Base-by-base conservation (phyloP, 2,797 vertebrate species). In the Molothrus ater region DNA sequence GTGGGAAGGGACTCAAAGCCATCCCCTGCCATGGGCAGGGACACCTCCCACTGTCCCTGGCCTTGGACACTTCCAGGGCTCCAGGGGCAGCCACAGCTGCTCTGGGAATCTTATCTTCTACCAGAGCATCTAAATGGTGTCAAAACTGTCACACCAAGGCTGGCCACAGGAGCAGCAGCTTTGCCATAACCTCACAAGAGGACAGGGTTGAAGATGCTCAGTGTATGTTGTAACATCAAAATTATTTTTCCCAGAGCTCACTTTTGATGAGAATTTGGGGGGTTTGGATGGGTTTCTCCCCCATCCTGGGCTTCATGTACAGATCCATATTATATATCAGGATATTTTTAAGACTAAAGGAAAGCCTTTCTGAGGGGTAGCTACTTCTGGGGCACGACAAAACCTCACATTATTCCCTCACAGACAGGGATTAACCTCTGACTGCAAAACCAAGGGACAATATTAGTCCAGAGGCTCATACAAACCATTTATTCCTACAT, bases 201-300 rank as follows among this genome's bases (percentile, higher is more conserved):
- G 17, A 19, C 26, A 60, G 2, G 3, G 31, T 5, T 72, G n/a
- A 17, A 73, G 22, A 22, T 53, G 17, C 80, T 48, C 7, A n/a
- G 13, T 5, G 22, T 3, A 45, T 0, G 0, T 2, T 53, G 36
- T 29, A 47, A 64, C 9, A 56, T 36, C 15, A 42, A 29, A 53
- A 75, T 7, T 0, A 18, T n/a, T 64, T 60, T 60, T 36, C 26
- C 26, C 25, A 53, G 48, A 88, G 26, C 10, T 78, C 53, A 11
- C 43, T 83, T 85, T 5, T 19, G 50, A 38, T 16, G 20, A 6
- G 15, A 25, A 59, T 54, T 54, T 42, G 34, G 3, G 1, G 7
- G 3, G 8, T 16, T 40, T 22, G 15, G 24, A 34, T 57, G 32
- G 13, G 9, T 10, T 48, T 8, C 7, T 17, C 13, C 6, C 10